Evolutionary conservation across 2,113 vertebrate species (phyloP), one percentile per base, ranked within the genome.

Genomic region (Tinamus guttatus): DNA sequence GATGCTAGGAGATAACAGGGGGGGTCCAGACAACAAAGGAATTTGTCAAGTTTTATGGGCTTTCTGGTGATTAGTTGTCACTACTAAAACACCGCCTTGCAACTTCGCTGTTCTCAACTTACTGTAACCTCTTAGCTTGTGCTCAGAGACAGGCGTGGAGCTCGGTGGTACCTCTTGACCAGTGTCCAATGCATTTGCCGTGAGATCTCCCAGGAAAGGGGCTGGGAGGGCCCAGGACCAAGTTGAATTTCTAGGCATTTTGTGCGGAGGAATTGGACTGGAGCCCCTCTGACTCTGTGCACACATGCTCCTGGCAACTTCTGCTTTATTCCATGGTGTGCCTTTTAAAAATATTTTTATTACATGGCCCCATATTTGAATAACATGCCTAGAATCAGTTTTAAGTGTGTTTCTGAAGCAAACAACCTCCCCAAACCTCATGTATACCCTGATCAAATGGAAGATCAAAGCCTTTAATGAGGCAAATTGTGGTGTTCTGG

Each of bases 101-200:
- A 67, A 56, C 65, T 81, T 74, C 1, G 12, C 63, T 92, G 36
- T 74, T 92, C 59, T 81, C 63, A 49, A 69, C 74, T 67, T 34
- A 17, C 75, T 89, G 95, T 85, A 58, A 87, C 67, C 59, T 77
- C 83, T 88, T 82, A 67, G 28, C 82, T 79, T 69, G 49, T 74
- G 54, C 79, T 81, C 58, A 62, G 49, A 73, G 18, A 54, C 70
- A 22, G 54, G 6, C 14, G 7, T 24, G 63, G 58, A 81, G 45
- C 59, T 89, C 81, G 79, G 36, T 52, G 52, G 43, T 71, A 2
- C 79, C 10, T 85, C 69, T 81, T 70, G 87, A 43, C 81, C 86
- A 32, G 52, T 1, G 1, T 82, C 71, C 88, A 88, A 78, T 41
- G 56, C 16, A 32, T 43, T 67, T 81, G 43, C 63, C 13, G 3